phyloP scores from a whole-genome alignment of 2,113 vertebrate species.

The Mesembrinibis cayennensis region DNA sequence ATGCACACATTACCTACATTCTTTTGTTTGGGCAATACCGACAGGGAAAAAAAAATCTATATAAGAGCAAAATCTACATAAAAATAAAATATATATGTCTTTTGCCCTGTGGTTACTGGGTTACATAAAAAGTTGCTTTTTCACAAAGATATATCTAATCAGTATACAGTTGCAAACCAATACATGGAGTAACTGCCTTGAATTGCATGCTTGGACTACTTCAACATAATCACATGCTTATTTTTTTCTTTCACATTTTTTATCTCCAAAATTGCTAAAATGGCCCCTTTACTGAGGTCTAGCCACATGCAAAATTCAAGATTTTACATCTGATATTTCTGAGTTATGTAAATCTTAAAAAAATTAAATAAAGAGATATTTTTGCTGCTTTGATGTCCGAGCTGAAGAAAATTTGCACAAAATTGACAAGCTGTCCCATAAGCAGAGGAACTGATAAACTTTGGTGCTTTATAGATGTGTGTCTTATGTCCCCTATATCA shows the following conservation, averaged over 20 bases:
- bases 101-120: not conserved
- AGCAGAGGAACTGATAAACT: not conserved
- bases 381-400: not conserved
- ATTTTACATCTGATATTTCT: not conserved
- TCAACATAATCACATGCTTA: not conserved
- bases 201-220: not conserved
- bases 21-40: not conserved
- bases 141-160: not conserved
- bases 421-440: not conserved
- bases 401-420: not conserved
- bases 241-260: not conserved
- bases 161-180: not conserved
- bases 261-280: not conserved
- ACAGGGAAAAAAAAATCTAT: too few species aligned
- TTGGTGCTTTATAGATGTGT: not conserved
- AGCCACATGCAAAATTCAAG: not conserved
- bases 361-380: not conserved
- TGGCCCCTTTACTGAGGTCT: not conserved
- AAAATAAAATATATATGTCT: not conserved
- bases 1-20: not conserved
- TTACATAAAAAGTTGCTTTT: not conserved
- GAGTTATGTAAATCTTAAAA: not conserved
- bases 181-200: not conserved
- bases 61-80: not conserved
- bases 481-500: not conserved